Evolutionary conservation across 2,113 vertebrate genomes (phyloP), one percentile per base, ranked within the genome.

Genomic region (Platichthys flesus): DNA sequence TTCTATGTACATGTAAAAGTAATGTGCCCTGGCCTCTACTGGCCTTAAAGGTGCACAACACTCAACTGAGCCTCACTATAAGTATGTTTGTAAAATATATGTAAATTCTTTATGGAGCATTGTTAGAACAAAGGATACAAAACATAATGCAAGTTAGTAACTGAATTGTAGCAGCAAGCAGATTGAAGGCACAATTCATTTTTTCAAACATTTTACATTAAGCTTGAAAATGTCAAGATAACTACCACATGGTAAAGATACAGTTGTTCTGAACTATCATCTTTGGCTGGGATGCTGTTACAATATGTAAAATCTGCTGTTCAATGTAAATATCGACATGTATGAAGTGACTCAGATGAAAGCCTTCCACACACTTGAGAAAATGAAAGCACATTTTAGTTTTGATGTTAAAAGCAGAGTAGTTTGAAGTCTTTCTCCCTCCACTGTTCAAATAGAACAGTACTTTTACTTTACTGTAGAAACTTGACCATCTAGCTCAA

Each of bases 11-110:
- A 8, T 37, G 35, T 37, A 9, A 12, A 57, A 57, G 54, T 64
- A 83, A 77, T 59, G 73, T 77, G 71, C 26, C 70, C 67, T 74
- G 81, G 66, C 67, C 81, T 82, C 81, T 77, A 61, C 84, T 84
- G 84, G 78, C 18, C 58, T 84, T 15, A 59, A 26, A 7, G 51
- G 57, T 31, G 51, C 59, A 82, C 62, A 78, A n/a, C 74, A 77
- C 58, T 78, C 70, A 66, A 71, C 66, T 72, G 71, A 64, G 40
- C 47, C 47, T 18, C 47, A 5, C 15, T 1, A 16, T 18, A 49
- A 3, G 1, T 8, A 6, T 51, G 6, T 51, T 51, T 16, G 47
- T 51, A 2, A 51, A 18, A 51, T 51, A 51, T 18, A 42, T 42
- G 3, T 12, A 42, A 12, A 12, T 42, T 13, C 12, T 3, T 13